Evolutionary conservation across 2,797 vertebrate species (phyloP), one percentile per base, ranked within the genome.

Genomic region (Myotis vivesi): DNA sequence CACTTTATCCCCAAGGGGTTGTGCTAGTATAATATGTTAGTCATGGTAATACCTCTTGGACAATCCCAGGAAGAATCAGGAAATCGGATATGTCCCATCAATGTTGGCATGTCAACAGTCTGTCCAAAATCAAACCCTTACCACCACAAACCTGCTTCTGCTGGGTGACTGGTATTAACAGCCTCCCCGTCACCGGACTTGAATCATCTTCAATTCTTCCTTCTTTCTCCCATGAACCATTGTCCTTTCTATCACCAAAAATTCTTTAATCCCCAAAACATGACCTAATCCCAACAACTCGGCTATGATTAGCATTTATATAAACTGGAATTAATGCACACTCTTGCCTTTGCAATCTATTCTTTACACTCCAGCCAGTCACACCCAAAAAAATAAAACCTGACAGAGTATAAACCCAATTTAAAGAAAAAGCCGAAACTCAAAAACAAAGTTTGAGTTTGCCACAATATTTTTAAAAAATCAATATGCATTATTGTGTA

Each of bases 21-120:
- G 64, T 95, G 91, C 82, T 72, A 72, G 1, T 92, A 59, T 33
- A 15, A 30, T 30, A 3, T 44, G 15, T 89, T 95, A 95, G 84
- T 95, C 95, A 95, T 64, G 73, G 41, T 90, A 38, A 68, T 92
- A 93, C 66, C 79, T 95, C 89, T 84, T 57, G 38, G 72, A 89
- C 69, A 88, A 80, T 82, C 53, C 44, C 20, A 23, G 55, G 62
- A 90, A 76, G 73, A 93, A 93, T 92, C 69, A 69, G 94, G 94
- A 97, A 94, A 84, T 33, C 66, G 91, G 85, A 71, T 68, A 46
- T 79, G 23, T 91, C 72, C 68, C 33, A 55, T 94, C 22, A 41
- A 16, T 66, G 91, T 89, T 91, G 76, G 71, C 69, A 76, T 69
- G 77, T 90, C 75, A 92, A 75, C 38, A 83, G 8, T 55, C 89